phyloP scores from a whole-genome alignment of 2,797 vertebrate species.

The Sebastes minor region DNA sequence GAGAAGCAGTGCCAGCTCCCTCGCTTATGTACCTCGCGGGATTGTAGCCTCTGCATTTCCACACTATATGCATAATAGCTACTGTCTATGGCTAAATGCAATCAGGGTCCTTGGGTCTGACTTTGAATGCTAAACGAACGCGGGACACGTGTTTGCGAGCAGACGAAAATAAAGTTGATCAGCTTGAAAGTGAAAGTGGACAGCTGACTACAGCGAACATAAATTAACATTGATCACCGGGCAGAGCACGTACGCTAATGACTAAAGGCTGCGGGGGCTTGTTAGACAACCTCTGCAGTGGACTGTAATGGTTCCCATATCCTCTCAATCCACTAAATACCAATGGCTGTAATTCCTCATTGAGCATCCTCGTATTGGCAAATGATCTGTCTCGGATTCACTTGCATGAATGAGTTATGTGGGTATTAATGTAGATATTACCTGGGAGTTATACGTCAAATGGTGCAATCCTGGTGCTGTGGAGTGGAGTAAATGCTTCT shows the following conservation, averaged over 20 bases:
- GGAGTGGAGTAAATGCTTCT: neutral
- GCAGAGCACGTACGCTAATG: conserved; percentile 69
- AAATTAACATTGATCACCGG: conserved; percentile 79
- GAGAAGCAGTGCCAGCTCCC: conserved; percentile 47
- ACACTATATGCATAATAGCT: conserved; percentile 44
- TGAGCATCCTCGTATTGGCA: conserved; percentile 2
- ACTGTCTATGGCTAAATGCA: conserved; percentile 53
- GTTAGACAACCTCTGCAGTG: conserved; percentile 68
- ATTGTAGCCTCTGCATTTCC: conserved; percentile 45
- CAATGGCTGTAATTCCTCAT: conserved; percentile 44
- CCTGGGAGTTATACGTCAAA: neutral
- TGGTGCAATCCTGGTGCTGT: neutral
- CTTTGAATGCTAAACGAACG: conserved; percentile 58
- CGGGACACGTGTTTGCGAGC: conserved; percentile 17
- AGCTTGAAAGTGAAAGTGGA: conserved; percentile 67
- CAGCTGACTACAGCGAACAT: conserved; percentile 68
- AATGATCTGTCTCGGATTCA: conserved; percentile 23
- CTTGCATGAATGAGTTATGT: conserved; percentile 2
- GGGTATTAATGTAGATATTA: conserved; percentile 8
- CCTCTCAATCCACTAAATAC: conserved; percentile 52
- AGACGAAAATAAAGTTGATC: conserved; percentile 65
- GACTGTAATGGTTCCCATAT: conserved; percentile 55
- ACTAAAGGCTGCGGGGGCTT: conserved; percentile 70
- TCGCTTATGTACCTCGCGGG: conserved; percentile 35
- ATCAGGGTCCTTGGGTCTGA: conserved; percentile 49